A percentile compares a stretch with the other conserved stretches of the same genome.
These are phyloP conservation scores for Hemicrepidius hirtus DNA, from an alignment of 2,888 invertebrate genomes.

Conservation along the genomic window DNA sequence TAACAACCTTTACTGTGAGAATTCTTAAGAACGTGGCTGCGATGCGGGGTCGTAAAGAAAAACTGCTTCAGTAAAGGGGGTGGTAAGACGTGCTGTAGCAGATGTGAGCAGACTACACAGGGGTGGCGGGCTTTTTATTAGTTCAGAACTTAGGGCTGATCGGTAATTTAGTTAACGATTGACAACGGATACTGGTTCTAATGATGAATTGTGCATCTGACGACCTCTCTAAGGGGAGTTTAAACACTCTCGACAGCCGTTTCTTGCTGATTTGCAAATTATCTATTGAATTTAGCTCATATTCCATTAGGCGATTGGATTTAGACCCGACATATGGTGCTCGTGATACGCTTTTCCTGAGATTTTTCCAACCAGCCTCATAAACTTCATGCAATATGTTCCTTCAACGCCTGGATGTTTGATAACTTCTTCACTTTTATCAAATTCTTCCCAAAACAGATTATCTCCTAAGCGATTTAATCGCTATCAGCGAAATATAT, in stretches of 20 bases:
- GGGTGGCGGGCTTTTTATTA: constrained; percentile 56
- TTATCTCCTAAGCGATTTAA: constrained; percentile 39
- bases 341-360: not conserved
- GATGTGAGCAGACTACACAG: constrained; percentile 52
- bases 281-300: constrained; percentile 45
- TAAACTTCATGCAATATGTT: not conserved
- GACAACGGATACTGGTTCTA: constrained; percentile 59
- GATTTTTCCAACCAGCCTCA: constrained; percentile 4
- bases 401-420: not conserved
- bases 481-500: too few relatives aligned
- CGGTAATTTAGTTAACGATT: constrained; percentile 61
- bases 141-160: constrained; percentile 56
- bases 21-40: constrained; percentile 43
- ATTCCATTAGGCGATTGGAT: constrained; percentile 50
- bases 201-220: constrained; percentile 56
- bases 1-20: constrained; percentile 34
- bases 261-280: constrained; percentile 56
- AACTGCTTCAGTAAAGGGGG: constrained; percentile 42
- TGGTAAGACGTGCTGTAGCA: constrained; percentile 53
- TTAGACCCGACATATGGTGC: constrained; percentile 43
- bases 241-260: constrained; percentile 44
- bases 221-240: constrained; percentile 52
- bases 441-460: constrained; percentile 37
- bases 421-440: not conserved
- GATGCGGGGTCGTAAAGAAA: constrained; percentile 42